Conservation (phyloP, 2,113 vertebrate genomes). For the Formicarius rufipectus region DNA sequence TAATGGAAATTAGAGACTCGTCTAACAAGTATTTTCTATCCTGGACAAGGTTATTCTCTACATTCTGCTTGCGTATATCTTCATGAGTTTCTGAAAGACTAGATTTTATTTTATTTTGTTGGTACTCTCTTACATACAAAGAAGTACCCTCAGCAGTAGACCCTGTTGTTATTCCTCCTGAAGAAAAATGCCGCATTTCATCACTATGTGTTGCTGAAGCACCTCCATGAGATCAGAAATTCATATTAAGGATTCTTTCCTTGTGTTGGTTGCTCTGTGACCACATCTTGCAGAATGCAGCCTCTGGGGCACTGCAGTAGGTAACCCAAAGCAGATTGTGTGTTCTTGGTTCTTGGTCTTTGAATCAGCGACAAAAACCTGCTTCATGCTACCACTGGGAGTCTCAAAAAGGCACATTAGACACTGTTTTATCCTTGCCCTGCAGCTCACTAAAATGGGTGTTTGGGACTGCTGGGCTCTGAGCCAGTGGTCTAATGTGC, state of each 20-base stretch:
- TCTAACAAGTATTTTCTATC: slow-evolving; percentile 21
- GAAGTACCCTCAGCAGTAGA: neutral
- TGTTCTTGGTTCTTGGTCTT: accelerated
- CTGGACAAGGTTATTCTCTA: slow-evolving; percentile 11
- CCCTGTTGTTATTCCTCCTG: neutral
- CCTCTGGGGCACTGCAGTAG: neutral
- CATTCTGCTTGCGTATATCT: neutral
- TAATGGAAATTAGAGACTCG: slow-evolving; percentile 10
- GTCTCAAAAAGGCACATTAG: neutral
- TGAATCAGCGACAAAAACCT: neutral
- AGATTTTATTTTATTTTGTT: neutral
- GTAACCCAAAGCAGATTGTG: neutral
- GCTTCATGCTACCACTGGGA: neutral
- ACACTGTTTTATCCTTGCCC: neutral
- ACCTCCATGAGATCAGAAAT: neutral
- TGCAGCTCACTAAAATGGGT: neutral
- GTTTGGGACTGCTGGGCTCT: neutral
- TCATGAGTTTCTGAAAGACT: neutral
- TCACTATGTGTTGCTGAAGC: neutral
- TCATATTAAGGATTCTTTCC: neutral
- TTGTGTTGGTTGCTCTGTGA: accelerated
- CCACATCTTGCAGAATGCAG: neutral
- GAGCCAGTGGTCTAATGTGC: neutral
- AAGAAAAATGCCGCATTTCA: slow-evolving; percentile 33
- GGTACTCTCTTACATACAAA: accelerated